A percentile compares a stretch with the other conserved stretches of the same genome.
Evolutionary conservation across 2,888 invertebrate genomes (phyloP).

Genomic region (Diarsia brunnea): DNA sequence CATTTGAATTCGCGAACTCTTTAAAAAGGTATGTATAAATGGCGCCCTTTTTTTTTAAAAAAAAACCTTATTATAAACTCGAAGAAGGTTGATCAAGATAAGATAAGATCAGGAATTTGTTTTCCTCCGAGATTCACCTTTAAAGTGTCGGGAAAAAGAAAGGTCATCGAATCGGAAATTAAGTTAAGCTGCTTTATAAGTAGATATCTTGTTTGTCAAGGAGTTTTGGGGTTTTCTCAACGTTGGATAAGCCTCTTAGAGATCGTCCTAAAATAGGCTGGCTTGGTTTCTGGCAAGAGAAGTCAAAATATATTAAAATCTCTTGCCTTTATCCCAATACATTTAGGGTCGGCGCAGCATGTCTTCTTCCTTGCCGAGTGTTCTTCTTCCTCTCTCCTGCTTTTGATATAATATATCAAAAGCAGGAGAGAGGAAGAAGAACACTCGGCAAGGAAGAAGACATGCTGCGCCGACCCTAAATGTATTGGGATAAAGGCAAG

Average conservation of each 20-base stretch:
- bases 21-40: not conserved
- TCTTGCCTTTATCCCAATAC: too few species aligned
- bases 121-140: not conserved
- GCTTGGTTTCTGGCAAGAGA: not conserved
- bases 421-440: too few species aligned
- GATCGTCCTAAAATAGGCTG: not conserved
- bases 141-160: not conserved
- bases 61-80: too few species aligned
- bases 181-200: not conserved
- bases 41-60: not conserved
- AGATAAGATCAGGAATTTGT: not conserved
- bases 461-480: too few species aligned
- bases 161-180: constrained; percentile 3
- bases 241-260: not conserved
- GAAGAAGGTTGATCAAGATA: constrained; percentile 31
- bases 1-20: constrained; percentile 5
- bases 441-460: too few species aligned
- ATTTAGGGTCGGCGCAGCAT: too few species aligned
- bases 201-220: constrained; percentile 2
- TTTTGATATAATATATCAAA: too few species aligned
- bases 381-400: too few species aligned
- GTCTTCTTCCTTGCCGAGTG: too few species aligned
- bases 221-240: not conserved
- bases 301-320: not conserved
- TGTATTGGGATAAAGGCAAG: too few species aligned